Conservation (phyloP, 2,113 vertebrate species). For the Pelecanus crispus region DNA sequence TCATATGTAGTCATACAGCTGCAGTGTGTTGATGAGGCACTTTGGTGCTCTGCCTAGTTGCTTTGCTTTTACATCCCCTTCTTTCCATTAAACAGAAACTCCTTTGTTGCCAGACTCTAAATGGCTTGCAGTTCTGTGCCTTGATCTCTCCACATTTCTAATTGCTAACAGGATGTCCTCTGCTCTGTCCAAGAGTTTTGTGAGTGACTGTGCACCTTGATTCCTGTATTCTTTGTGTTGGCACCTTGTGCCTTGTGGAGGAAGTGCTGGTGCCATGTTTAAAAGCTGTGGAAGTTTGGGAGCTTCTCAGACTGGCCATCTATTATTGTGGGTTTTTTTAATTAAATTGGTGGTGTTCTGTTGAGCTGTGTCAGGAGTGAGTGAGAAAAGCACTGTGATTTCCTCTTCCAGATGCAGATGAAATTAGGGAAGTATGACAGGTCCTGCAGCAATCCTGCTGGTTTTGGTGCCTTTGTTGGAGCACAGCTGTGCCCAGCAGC, state of each 20-base stretch:
- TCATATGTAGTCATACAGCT: background rate
- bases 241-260: background rate
- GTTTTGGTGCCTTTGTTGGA: conserved; percentile 55
- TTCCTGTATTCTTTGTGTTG: background rate
- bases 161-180: background rate
- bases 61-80: background rate
- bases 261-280: background rate
- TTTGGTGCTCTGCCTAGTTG: background rate
- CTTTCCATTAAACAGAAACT: background rate
- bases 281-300: background rate
- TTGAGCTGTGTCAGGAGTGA: conserved; percentile 20
- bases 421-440: conserved; percentile 43
- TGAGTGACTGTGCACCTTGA: background rate
- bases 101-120: background rate
- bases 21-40: background rate
- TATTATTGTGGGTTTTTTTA: background rate
- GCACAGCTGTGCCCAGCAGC: conserved; percentile 71
- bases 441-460: conserved; percentile 30
- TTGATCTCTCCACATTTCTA: background rate
- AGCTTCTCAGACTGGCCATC: background rate
- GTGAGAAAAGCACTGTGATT: conserved; percentile 17
- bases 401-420: conserved; percentile 34
- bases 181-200: background rate
- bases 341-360: background rate
- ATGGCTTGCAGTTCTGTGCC: background rate